phyloP scores from a whole-genome alignment of 2,797 vertebrate species.

The Acridotheres tristis region DNA sequence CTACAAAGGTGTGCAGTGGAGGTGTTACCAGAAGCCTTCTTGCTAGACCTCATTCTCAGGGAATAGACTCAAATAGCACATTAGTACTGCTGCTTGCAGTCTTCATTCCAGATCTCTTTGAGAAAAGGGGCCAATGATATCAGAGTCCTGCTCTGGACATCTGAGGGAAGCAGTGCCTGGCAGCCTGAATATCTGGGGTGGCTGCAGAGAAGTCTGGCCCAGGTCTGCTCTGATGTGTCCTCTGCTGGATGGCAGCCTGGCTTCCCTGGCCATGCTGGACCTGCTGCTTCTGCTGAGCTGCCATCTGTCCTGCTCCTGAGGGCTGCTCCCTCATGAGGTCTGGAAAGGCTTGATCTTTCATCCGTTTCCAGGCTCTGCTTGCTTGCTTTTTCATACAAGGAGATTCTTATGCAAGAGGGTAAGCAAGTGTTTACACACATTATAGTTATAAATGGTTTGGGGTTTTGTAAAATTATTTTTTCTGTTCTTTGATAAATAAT shows the following conservation, averaged over 20 bases:
- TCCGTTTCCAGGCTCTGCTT: background rate
- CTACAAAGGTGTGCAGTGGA: background rate
- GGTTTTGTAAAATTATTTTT: background rate
- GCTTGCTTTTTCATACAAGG: background rate
- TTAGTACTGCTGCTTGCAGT: background rate
- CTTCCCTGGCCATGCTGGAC: background rate
- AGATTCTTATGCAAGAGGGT: background rate
- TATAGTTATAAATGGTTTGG: background rate
- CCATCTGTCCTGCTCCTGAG: background rate
- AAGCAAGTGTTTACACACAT: background rate
- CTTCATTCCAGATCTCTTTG: background rate
- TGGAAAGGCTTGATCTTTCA: background rate
- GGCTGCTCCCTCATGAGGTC: background rate
- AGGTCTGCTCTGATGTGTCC: background rate
- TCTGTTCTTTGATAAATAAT: background rate
- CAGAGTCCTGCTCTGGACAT: background rate
- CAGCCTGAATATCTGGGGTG: background rate
- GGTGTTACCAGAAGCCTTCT: background rate
- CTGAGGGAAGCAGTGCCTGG: background rate
- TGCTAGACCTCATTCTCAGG: background rate
- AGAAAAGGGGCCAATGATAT: background rate
- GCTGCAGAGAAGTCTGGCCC: fast-evolving
- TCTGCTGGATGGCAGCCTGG: background rate
- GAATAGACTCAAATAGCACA: background rate
- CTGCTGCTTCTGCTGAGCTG: background rate